Evolutionary conservation across 2,113 vertebrate species (phyloP).

Genomic region (Sminthopsis crassicaudata): DNA sequence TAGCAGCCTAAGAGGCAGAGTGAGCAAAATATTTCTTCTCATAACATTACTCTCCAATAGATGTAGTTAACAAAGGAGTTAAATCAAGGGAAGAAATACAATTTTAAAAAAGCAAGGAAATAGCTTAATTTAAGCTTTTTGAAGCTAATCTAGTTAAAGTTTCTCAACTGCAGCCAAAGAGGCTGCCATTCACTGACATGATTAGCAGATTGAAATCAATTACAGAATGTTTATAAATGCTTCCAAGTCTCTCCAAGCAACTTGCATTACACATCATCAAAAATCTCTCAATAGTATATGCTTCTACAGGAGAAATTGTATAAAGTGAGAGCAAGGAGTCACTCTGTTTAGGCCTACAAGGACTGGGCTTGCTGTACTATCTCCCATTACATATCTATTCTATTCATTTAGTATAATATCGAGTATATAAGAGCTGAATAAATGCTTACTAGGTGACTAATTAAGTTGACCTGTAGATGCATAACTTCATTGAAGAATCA

Average conservation of each 20-base stretch:
- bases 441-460: conserved; percentile 36
- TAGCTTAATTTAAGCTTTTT: background rate
- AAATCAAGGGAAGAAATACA: background rate
- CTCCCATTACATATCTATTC: background rate
- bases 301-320: background rate
- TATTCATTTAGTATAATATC: background rate
- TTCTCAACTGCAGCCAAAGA: background rate
- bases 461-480: conserved; percentile 26
- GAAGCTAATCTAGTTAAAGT: background rate
- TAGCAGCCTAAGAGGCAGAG: background rate
- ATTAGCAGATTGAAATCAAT: background rate
- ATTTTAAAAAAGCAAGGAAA: background rate
- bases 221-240: background rate
- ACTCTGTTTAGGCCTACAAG: background rate
- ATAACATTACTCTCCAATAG: background rate
- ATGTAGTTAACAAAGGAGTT: background rate
- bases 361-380: background rate
- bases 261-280: background rate
- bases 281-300: background rate
- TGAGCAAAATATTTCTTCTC: background rate
- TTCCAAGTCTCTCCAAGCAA: background rate
- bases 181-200: background rate
- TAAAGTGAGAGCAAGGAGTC: background rate
- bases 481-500: conserved; percentile 2
- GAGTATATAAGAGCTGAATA: background rate